Base-by-base conservation (phyloP, 2,888 invertebrate species). In the Piscicola geometra region DNA sequence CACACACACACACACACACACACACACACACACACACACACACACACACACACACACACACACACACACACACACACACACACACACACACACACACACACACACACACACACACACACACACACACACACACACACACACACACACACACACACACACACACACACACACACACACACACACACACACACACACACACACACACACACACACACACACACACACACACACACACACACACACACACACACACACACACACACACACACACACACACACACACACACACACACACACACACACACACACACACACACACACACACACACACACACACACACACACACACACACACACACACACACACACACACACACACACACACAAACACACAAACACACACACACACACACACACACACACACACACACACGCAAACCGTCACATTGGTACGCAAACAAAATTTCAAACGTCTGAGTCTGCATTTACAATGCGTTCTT, bases 131-230 rank as follows among this genome's bases (percentile, higher is more conserved):
- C 36, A 47, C 47, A 30, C 71, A 71, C 47, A n/a, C 71, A 71
- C 32, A n/a, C 71, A 71, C 32, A 47, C 47, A 71, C 71, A 36
- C 47, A 25, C 71, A 71, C 47, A n/a, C 47, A 71, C 47, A 25
- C 47, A 71, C 47, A 47, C 32, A 47, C 47, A n/a, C 25, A 71
- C 47, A 71, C 25, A 71, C 72, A 77, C 72, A 67, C 75, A 77
- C 56, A 76, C 75, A 71, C 68, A 77, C 77, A 77, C 76, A 71
- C 77, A 77, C 68, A 77, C 71, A 75, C 70, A 76, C 74, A 75
- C 70, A 75, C 64, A 75, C 35, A 77, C 47, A 77, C 30, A 77
- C 66, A 77, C 52, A 75, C 52, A 71, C 72, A 71, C 75, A 76
- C 75, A 66, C 72, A 76, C 68, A 76, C 75, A 71, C 72, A 71